Evolutionary conservation across 2,888 invertebrate genomes (phyloP).

Genomic region (Leptopilina drosophilae): DNA sequence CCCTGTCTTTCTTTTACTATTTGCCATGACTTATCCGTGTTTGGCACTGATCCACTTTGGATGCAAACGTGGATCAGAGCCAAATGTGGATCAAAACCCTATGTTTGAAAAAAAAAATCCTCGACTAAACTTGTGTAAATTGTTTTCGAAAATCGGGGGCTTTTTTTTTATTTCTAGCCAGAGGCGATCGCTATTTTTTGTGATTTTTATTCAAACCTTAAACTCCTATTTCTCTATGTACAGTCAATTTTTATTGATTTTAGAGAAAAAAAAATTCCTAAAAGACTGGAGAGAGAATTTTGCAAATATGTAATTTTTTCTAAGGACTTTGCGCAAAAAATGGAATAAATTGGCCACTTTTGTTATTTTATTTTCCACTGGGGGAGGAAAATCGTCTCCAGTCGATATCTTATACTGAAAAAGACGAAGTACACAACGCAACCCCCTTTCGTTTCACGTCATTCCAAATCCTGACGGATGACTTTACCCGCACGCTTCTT

Average conservation of each 20-base stretch:
- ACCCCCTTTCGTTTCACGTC: constrained; percentile 58
- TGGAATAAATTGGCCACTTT: background rate
- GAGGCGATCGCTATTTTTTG: background rate
- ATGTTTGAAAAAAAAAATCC: background rate
- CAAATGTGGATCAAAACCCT: constrained; percentile 15
- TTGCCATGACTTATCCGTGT: constrained; percentile 2
- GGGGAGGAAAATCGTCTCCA: background rate
- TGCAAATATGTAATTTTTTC: no score
- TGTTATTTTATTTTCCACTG: background rate
- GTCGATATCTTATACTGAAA: constrained; percentile 4
- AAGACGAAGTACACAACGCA: background rate
- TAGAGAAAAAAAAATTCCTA: no score
- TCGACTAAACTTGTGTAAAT: constrained; percentile 4
- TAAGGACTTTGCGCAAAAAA: background rate
- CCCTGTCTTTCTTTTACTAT: background rate
- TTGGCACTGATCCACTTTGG: constrained; percentile 12
- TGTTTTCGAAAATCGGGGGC: background rate
- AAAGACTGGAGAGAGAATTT: no score
- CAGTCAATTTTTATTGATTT: no score
- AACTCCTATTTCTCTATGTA: no score
- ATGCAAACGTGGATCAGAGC: constrained; percentile 8
- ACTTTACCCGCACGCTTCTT: constrained; percentile 44
- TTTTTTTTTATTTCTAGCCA: background rate
- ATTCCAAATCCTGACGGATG: constrained; percentile 65
- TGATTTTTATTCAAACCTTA: no score